phyloP scores from a whole-genome alignment of 2,113 vertebrate species.

The Noturus placidus region DNA sequence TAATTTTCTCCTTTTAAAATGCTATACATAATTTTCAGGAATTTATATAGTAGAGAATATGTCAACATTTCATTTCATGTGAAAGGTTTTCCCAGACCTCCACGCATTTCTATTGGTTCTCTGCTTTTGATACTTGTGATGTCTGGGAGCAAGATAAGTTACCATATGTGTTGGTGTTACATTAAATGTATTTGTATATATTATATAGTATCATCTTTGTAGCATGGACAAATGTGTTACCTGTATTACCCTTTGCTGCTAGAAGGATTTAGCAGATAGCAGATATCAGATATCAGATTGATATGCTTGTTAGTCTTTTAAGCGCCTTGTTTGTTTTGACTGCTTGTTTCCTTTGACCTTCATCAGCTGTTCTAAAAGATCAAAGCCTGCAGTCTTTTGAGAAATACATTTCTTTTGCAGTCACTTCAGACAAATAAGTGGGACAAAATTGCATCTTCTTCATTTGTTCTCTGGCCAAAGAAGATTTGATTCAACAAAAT shows the following conservation, averaged over 20 bases:
- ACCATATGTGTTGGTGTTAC: neutral
- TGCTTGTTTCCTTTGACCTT: conserved; percentile 9
- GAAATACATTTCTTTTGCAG: neutral
- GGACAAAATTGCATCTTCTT: neutral
- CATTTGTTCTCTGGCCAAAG: neutral
- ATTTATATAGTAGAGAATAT: too few relatives aligned
- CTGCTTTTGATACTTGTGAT: neutral
- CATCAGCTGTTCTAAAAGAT: neutral
- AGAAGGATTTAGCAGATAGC: neutral
- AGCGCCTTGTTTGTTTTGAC: neutral
- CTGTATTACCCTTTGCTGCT: neutral
- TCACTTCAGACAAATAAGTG: neutral
- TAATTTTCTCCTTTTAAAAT: too few relatives aligned
- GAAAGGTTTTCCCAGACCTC: too few relatives aligned
- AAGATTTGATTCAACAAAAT: neutral
- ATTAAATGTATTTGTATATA: neutral
- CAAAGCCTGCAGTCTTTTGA: neutral
- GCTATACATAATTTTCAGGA: too few relatives aligned
- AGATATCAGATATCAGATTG: neutral
- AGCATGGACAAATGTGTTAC: neutral
- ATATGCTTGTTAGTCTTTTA: neutral
- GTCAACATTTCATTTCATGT: too few relatives aligned
- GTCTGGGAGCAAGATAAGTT: neutral
- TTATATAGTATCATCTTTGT: neutral
- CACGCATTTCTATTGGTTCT: neutral